phyloP scores from a whole-genome alignment of 2,888 invertebrate species.

The Acanthacorydalis orientalis region DNA sequence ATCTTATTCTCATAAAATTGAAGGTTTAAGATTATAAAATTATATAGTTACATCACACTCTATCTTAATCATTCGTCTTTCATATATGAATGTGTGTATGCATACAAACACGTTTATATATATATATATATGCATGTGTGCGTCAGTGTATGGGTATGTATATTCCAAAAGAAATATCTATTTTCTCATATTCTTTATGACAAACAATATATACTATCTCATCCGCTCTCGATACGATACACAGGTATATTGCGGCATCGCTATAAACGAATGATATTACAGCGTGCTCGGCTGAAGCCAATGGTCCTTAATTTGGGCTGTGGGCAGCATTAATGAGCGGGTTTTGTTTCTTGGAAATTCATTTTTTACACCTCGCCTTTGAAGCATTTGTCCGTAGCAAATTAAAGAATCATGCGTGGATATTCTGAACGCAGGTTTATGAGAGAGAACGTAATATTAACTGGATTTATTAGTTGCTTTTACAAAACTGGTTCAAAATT shows the following conservation, averaged over 20 bases:
- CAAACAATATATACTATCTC: not conserved
- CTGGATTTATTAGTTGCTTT: too few species aligned
- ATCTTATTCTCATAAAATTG: not conserved
- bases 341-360: conserved; percentile 6
- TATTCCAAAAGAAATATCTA: too few species aligned
- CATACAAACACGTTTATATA: not conserved
- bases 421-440: not conserved
- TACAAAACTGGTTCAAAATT: too few species aligned
- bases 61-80: not conserved
- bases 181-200: too few species aligned
- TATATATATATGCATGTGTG: too few species aligned
- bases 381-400: not conserved
- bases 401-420: not conserved
- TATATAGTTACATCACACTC: not conserved
- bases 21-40: not conserved
- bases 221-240: not conserved
- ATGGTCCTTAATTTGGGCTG: conserved; percentile 1
- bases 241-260: not conserved
- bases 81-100: not conserved
- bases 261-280: not conserved
- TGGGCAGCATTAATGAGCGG: conserved; percentile 4
- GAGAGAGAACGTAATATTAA: too few species aligned
- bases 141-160: too few species aligned
- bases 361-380: conserved; percentile 5
- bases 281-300: not conserved